Evolutionary conservation across 1,140 invertebrate species (phyloP).

Genomic region (Solen grandis): DNA sequence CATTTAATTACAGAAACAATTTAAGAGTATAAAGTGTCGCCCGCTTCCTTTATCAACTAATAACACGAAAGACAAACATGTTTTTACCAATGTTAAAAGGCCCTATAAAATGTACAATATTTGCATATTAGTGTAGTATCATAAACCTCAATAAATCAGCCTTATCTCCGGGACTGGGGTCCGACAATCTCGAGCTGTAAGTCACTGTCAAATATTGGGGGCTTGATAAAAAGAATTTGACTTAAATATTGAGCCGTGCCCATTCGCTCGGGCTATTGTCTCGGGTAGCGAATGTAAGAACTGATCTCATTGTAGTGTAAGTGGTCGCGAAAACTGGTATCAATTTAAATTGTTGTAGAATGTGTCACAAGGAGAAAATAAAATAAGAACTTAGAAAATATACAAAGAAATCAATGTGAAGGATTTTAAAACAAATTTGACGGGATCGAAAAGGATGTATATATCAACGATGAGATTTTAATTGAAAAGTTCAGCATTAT

Average conservation of each 20-base stretch:
- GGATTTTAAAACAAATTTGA: too few species aligned
- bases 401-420: too few species aligned
- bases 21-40: conserved; percentile 39
- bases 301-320: background rate
- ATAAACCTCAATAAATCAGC: conserved; percentile 47
- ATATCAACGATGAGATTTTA: background rate
- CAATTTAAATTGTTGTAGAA: background rate
- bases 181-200: background rate
- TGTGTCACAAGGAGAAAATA: too few species aligned
- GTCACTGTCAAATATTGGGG: background rate
- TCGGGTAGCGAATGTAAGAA: background rate
- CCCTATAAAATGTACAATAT: conserved; percentile 45
- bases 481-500: too few species aligned
- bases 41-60: conserved; percentile 49
- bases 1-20: conserved; percentile 13
- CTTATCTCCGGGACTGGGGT: conserved; percentile 21
- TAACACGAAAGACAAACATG: conserved; percentile 54
- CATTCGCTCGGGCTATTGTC: background rate
- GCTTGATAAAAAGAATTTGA: background rate
- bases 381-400: too few species aligned
- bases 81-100: conserved; percentile 49
- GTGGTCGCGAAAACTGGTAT: background rate
- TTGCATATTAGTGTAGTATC: conserved; percentile 52
- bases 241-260: background rate
- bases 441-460: background rate